Conservation (phyloP, 2,888 invertebrate species). For the Clivina fossor region DNA sequence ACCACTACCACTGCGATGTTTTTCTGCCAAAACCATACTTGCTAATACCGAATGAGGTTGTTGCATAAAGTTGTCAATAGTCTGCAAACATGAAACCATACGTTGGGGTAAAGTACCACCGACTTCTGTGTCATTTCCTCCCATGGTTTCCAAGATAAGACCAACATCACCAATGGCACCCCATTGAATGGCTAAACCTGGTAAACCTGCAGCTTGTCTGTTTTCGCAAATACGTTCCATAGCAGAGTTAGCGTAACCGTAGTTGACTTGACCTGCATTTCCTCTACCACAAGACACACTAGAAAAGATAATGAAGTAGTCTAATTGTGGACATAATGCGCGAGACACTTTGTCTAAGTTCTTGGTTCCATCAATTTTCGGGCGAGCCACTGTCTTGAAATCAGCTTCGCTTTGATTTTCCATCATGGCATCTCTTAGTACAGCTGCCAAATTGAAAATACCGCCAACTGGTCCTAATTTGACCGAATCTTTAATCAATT, state of each 20-base stretch:
- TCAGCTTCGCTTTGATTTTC: slow-evolving; percentile 81
- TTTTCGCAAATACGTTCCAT: slow-evolving; percentile 95
- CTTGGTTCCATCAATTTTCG: slow-evolving; percentile 85
- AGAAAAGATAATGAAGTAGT: slow-evolving; percentile 95
- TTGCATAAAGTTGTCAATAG: slow-evolving; percentile 88
- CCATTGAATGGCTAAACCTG: slow-evolving; percentile 93
- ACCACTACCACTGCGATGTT: slow-evolving; percentile 63
- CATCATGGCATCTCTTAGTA: slow-evolving; percentile 82
- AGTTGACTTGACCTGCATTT: slow-evolving; percentile 95
- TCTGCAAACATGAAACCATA: slow-evolving; percentile 87
- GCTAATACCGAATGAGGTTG: slow-evolving; percentile 81
- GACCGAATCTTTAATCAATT: slow-evolving; percentile 64
- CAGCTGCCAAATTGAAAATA: slow-evolving; percentile 94
- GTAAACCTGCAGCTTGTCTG: slow-evolving; percentile 79
- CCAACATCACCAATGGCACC: slow-evolving; percentile 99
- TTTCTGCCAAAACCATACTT: slow-evolving; percentile 87
- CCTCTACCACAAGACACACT: slow-evolving; percentile 96
- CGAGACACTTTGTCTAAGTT: slow-evolving; percentile 81
- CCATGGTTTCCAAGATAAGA: slow-evolving; percentile 85
- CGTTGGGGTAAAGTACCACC: slow-evolving; percentile 96
- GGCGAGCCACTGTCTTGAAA: slow-evolving; percentile 77
- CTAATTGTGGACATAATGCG: slow-evolving; percentile 73
- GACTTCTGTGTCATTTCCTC: slow-evolving; percentile 86
- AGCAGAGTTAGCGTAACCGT: slow-evolving; percentile 94
- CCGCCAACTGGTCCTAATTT: slow-evolving; percentile 75